Base-by-base conservation (phyloP, 2,888 invertebrate genomes). In the Machimus rusticus region DNA sequence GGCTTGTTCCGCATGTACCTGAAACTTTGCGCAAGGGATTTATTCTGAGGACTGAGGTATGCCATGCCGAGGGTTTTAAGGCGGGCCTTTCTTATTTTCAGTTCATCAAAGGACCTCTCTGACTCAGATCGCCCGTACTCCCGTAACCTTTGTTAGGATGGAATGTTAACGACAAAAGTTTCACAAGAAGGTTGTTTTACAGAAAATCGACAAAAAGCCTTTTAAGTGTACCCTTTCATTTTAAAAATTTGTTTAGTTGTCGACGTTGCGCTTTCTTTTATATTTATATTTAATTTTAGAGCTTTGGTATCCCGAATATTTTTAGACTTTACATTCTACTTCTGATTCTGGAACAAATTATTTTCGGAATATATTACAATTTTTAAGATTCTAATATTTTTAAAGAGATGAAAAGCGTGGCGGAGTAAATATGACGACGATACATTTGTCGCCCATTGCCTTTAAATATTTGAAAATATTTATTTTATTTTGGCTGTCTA, bases 1-100 rank as follows among this genome's bases (percentile, higher is more conserved):
- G 98, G 98, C 90, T 98, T 98, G 89, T 95, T 96, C 76, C 98
- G 93, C 97, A 98, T 97, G 91, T 97, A 98, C n/a, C 97, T 94
- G 93, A 97, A 97, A 91, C 97, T 96, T 91, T 97, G 96, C 0
- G 97, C 97, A 88, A 97, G 93, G 0, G 96, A 96, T 90, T 95
- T 95, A 91, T 96, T 96, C 91, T 96, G 97, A 0, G 96, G 96
- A 90, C 95, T 95, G 77, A 95, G 92, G 91, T 96, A 96, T 1
- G 95, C 95, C 89, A 95, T 90, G 1, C 95, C 95, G n/a, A 95
- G 92, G 8, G 95, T 94, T 90, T 95, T 94, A 66, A 95, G 91
- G 31, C 95, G 93, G 0, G 95, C 95, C 39, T 94, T 93, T 6
- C 94, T 93, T 89, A 96, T 94, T 88, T 95, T 95, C 86, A 94